Evolutionary conservation across 2,888 invertebrate genomes (phyloP).

Genomic region (Zygaena filipendulae): DNA sequence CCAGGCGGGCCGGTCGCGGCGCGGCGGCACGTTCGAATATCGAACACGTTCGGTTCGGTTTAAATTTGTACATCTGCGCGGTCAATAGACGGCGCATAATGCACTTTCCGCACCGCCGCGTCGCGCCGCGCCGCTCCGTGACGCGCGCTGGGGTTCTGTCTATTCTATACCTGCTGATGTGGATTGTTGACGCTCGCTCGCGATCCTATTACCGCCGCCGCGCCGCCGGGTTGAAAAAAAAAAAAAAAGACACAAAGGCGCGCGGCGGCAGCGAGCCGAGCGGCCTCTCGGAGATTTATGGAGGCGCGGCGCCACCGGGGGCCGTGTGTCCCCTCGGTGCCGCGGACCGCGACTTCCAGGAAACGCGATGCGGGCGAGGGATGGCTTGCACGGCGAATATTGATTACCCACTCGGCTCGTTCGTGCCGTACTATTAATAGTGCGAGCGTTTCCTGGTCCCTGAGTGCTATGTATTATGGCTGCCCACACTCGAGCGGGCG

Average conservation of each 20-base stretch:
- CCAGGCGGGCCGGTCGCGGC: conserved; percentile 7
- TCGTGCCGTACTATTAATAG: conserved; percentile 54
- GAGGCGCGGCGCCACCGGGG: conserved; percentile 55
- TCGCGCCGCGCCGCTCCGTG: too few species aligned
- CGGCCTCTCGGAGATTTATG: conserved; percentile 50
- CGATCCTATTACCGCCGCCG: conserved; percentile 52
- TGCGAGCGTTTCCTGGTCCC: conserved; percentile 11
- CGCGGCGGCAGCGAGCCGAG: conserved; percentile 24
- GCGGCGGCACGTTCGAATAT: conserved; percentile 4
- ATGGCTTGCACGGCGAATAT: conserved; percentile 42
- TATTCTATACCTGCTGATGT: conserved; percentile 60
- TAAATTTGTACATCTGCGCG: conserved; percentile 32
- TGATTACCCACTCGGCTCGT: conserved; percentile 50
- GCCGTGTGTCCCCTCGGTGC: conserved; percentile 27
- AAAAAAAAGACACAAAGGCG: conserved; percentile 40
- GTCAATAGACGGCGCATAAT: conserved; percentile 38
- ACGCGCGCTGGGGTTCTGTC: too few species aligned
- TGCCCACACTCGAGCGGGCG: too few species aligned
- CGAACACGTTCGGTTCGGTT: too few species aligned
- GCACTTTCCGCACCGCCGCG: too few species aligned
- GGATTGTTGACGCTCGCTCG: conserved; percentile 56
- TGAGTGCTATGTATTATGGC: too few species aligned
- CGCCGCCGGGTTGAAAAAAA: conserved; percentile 38
- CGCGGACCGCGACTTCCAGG: conserved; percentile 38
- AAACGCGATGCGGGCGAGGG: conserved; percentile 38